phyloP scores from a whole-genome alignment of 1,140 invertebrate genomes.

The Ctenoplectra terminalis region DNA sequence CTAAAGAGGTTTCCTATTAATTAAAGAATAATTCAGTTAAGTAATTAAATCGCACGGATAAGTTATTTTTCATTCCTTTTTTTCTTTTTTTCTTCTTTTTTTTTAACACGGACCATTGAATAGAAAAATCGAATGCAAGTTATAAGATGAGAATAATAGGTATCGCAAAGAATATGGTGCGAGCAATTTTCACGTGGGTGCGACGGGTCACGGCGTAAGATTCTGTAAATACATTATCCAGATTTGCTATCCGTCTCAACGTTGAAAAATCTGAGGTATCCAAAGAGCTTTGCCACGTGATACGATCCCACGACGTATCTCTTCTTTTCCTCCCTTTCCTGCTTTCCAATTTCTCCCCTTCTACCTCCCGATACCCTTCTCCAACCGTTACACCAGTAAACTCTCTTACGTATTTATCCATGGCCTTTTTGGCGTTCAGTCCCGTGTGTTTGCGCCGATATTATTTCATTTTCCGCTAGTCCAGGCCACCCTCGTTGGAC shows the following conservation, averaged over 20 bases:
- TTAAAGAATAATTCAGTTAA: too few relatives aligned
- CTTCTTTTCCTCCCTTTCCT: constrained; percentile 2
- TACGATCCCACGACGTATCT: constrained; percentile 58
- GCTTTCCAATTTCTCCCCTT: constrained; percentile 1
- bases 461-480: constrained; percentile 81
- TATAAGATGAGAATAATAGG: not conserved
- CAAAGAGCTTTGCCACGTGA: constrained; percentile 61
- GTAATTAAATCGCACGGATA: too few relatives aligned
- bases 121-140: not conserved
- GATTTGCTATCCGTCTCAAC: constrained; percentile 66
- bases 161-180: constrained; percentile 5
- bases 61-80: too few relatives aligned
- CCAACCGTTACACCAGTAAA: constrained; percentile 48
- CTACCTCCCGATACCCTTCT: not conserved
- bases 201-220: constrained; percentile 24
- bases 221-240: constrained; percentile 74
- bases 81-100: too few relatives aligned
- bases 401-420: constrained; percentile 72
- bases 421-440: constrained; percentile 54
- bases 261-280: constrained; percentile 62
- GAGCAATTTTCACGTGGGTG: constrained; percentile 12
- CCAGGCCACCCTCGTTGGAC: constrained; percentile 58
- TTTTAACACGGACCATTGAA: too few relatives aligned
- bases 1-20: not conserved
- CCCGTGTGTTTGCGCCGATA: constrained; percentile 72